phyloP scores from a whole-genome alignment of 2,888 invertebrate genomes.

The Dromius quadrimaculatus region DNA sequence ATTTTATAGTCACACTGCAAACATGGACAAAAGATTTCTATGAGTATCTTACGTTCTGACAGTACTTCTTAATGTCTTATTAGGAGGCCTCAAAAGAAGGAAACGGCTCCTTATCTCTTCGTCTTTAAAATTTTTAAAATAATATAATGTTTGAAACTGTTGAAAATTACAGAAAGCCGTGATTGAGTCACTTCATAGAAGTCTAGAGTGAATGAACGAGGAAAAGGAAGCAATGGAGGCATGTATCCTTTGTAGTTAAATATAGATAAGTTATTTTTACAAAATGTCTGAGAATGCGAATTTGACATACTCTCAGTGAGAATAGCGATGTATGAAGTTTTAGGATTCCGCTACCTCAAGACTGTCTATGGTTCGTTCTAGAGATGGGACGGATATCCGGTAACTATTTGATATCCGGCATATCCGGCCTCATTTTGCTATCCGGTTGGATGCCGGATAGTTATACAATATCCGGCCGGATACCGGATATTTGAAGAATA shows the following conservation, averaged over 20 bases:
- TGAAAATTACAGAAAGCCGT: background rate
- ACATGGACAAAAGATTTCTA: no score
- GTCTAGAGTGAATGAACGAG: slow-evolving; percentile 6
- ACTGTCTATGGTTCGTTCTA: no score
- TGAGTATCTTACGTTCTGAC: no score
- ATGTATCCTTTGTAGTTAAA: slow-evolving; percentile 37
- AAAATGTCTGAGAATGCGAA: slow-evolving; percentile 28
- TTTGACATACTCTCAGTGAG: slow-evolving; percentile 19
- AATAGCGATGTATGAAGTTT: background rate
- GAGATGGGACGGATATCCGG: no score
- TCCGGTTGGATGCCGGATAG: no score
- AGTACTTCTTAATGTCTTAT: background rate
- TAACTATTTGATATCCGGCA: no score
- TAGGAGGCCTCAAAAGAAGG: background rate
- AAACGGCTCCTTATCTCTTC: no score
- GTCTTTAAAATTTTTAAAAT: slow-evolving; percentile 8
- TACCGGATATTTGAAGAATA: no score
- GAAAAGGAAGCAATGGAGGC: slow-evolving; percentile 38
- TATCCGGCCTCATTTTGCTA: no score
- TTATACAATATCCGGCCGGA: no score
- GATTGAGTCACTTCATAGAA: slow-evolving; percentile 19
- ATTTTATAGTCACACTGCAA: no score
- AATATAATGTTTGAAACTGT: slow-evolving; percentile 11
- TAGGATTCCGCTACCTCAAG: no score
- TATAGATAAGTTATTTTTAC: slow-evolving; percentile 29